Evolutionary conservation across 2,797 vertebrate genomes (phyloP).

Genomic region (Danionella dracula): DNA sequence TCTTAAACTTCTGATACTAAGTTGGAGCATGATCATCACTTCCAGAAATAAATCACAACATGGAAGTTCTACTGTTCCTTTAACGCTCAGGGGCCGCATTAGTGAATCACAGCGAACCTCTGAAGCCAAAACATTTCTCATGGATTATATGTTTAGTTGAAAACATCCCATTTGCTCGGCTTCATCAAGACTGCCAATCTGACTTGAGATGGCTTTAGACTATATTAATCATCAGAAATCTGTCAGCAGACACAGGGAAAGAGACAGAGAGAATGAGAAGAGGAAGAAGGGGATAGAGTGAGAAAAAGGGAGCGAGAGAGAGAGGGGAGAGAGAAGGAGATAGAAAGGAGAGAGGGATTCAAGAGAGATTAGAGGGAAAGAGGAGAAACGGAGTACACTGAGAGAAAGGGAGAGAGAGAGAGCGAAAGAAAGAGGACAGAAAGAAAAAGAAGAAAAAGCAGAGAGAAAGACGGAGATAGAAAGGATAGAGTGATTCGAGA

Average conservation of each 20-base stretch:
- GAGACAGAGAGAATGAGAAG: not conserved
- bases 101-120: not conserved
- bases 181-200: slow-evolving; percentile 2
- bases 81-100: not conserved
- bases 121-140: slow-evolving; percentile 2
- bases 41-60: not conserved
- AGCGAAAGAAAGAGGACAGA: no score
- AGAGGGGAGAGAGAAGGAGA: no score
- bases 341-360: no score
- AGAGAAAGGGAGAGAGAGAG: no score
- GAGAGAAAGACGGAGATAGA: not conserved
- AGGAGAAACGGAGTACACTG: not conserved
- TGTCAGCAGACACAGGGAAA: not conserved
- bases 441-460: no score
- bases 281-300: not conserved
- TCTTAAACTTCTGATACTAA: no score
- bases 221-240: slow-evolving; percentile 15
- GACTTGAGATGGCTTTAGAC: not conserved
- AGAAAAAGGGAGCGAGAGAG: no score
- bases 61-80: no score
- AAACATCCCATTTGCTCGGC: not conserved
- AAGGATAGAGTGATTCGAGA: not conserved
- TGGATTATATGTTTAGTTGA: slow-evolving; percentile 3
- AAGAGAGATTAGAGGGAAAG: not conserved
- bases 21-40: no score